Conservation (phyloP, 64 coral and sea anemone genomes). For the Pocillopora damicornis region DNA sequence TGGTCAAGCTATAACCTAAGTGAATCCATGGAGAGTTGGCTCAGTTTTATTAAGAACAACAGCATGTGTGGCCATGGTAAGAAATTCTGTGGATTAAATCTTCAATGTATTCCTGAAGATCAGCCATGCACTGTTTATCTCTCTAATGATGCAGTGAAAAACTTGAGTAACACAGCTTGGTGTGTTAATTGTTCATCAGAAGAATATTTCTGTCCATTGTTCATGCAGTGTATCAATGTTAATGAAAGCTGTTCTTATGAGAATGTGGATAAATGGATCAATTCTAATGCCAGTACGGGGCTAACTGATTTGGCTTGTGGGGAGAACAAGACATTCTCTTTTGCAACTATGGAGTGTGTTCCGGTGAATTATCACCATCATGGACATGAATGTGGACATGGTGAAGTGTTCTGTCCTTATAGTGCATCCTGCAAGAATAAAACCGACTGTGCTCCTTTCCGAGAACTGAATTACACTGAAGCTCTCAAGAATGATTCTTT, state of each 20-base stretch:
- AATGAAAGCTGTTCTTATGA: conserved; percentile 42
- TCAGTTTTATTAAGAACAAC: not conserved
- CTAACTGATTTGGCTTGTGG: conserved; percentile 10
- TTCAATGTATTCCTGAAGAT: conserved; percentile 14
- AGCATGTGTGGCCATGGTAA: not conserved
- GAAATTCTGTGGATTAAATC: conserved; percentile 25
- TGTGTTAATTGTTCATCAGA: conserved; percentile 23
- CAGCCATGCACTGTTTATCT: conserved; percentile 9
- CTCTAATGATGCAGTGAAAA: conserved; percentile 2
- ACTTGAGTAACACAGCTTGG: conserved; percentile 40
- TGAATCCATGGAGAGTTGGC: conserved; percentile 1
- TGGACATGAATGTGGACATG: not conserved
- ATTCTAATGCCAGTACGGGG: conserved; percentile 2
- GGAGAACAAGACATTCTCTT: conserved; percentile 7
- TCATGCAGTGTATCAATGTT: conserved; percentile 18
- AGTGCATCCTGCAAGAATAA: conserved; percentile 2
- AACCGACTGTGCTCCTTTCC: not conserved
- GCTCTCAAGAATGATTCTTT: conserved; percentile 11
- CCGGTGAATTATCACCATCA: not conserved
- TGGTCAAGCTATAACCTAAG: conserved; percentile 7
- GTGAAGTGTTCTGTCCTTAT: conserved; percentile 13
- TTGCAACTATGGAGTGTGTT: conserved; percentile 20
- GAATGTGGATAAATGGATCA: conserved; percentile 15
- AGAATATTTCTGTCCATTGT: conserved; percentile 30
- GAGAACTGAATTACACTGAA: not conserved